phyloP scores from a whole-genome alignment of 2,888 invertebrate species.

The Arge pagana region DNA sequence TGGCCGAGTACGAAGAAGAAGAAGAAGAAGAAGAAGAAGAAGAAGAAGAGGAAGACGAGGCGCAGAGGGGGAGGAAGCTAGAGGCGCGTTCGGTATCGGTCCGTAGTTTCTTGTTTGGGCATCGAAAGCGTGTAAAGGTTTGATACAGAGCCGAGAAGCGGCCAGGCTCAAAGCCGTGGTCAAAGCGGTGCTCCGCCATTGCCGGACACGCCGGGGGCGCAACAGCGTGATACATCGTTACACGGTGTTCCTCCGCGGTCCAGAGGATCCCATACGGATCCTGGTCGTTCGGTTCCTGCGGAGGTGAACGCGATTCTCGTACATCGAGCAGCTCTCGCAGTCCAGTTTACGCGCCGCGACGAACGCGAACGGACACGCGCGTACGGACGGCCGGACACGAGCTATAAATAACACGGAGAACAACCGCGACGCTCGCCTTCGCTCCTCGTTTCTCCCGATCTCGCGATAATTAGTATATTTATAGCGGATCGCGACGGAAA shows the following conservation, averaged over 20 bases:
- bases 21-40: too few species aligned
- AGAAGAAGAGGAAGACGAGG: slow-evolving; percentile 49
- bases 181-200: slow-evolving; percentile 55
- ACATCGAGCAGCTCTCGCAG: background rate
- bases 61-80: slow-evolving; percentile 31
- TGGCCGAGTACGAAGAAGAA: too few species aligned
- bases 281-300: slow-evolving; percentile 4
- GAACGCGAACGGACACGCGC: too few species aligned
- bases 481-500: too few species aligned
- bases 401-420: too few species aligned
- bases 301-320: background rate
- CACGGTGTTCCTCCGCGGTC: slow-evolving; percentile 51
- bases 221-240: slow-evolving; percentile 59
- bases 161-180: slow-evolving; percentile 50
- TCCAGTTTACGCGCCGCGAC: too few species aligned
- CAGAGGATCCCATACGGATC: slow-evolving; percentile 27
- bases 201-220: slow-evolving; percentile 57
- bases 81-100: slow-evolving; percentile 38
- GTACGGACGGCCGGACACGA: too few species aligned
- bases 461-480: slow-evolving; percentile 8
- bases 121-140: slow-evolving; percentile 53
- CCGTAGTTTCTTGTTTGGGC: slow-evolving; percentile 46
- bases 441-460: background rate
- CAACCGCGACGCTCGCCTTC: too few species aligned
- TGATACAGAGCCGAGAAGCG: slow-evolving; percentile 50